Evolutionary conservation across 1,140 invertebrate genomes (phyloP).

Genomic region (Sitophilus oryzae): DNA sequence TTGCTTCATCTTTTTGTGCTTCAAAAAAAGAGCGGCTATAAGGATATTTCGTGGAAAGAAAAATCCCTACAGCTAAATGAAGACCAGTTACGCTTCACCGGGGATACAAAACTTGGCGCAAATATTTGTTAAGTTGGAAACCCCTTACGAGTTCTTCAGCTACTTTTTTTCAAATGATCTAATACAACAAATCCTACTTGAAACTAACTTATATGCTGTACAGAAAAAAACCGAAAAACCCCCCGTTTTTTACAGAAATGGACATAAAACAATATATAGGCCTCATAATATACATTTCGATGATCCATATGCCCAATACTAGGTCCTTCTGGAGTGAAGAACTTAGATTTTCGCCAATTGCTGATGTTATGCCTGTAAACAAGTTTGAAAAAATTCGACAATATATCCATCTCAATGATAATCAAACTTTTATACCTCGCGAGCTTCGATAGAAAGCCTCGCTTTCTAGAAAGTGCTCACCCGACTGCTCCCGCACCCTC

Average conservation of each 20-base stretch:
- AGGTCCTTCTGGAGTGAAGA: constrained; percentile 35
- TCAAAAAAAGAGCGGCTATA: too few relatives aligned
- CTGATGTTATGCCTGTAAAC: constrained; percentile 38
- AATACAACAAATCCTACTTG: constrained; percentile 8
- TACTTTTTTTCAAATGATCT: constrained; percentile 26
- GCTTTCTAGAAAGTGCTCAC: too few relatives aligned
- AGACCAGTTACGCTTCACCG: constrained; percentile 20
- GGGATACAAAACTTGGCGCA: constrained; percentile 2
- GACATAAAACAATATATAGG: constrained; percentile 30
- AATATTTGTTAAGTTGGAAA: constrained; percentile 21
- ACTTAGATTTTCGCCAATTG: constrained; percentile 37
- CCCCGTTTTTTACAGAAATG: constrained; percentile 7
- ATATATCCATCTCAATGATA: constrained; percentile 39
- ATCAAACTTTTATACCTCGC: constrained; percentile 26
- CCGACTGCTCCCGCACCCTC: too few relatives aligned
- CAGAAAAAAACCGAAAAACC: constrained; percentile 29
- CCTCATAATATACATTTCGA: constrained; percentile 39
- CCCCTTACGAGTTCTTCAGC: constrained; percentile 27
- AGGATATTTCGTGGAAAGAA: constrained; percentile 28
- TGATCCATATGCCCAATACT: constrained; percentile 38
- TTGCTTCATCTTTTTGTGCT: too few relatives aligned
- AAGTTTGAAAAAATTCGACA: constrained; percentile 39
- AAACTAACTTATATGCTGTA: constrained; percentile 34
- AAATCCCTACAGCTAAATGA: constrained; percentile 26
- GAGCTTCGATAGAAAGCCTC: too few relatives aligned